A percentile compares a stretch with the other conserved stretches of the same genome.
Conservation (phyloP, 1,140 invertebrate species). For the Sarcophaga bullata region DNA sequence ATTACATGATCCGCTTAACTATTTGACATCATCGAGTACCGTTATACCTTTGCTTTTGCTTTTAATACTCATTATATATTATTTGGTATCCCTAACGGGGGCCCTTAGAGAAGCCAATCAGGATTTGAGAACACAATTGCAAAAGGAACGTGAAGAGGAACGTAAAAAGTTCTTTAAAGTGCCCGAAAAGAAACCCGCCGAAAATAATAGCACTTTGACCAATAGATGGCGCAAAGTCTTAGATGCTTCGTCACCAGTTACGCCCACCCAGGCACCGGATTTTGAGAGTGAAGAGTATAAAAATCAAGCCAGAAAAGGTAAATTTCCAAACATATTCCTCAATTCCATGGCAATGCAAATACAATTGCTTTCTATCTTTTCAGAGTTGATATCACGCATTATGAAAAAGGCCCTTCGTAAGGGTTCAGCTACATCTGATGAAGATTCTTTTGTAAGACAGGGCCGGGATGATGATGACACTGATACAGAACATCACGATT, state of each 20-base stretch:
- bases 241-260: slow-evolving; percentile 62
- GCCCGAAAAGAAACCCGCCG: slow-evolving; percentile 70
- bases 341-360: too few species aligned
- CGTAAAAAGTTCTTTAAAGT: slow-evolving; percentile 92
- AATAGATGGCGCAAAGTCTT: slow-evolving; percentile 65
- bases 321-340: neutral
- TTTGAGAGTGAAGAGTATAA: slow-evolving; percentile 64
- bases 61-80: slow-evolving; percentile 93
- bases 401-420: slow-evolving; percentile 72
- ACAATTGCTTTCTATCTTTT: neutral
- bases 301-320: slow-evolving; percentile 63
- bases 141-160: slow-evolving; percentile 91
- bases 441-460: slow-evolving; percentile 64
- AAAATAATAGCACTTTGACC: slow-evolving; percentile 64
- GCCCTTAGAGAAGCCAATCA: slow-evolving; percentile 93
- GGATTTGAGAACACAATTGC: slow-evolving; percentile 86
- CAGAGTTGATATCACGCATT: slow-evolving; percentile 72
- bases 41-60: slow-evolving; percentile 94
- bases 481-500: slow-evolving; percentile 75
- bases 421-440: slow-evolving; percentile 68
- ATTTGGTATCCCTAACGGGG: slow-evolving; percentile 88
- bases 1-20: slow-evolving; percentile 78
- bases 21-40: slow-evolving; percentile 92
- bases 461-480: slow-evolving; percentile 69
- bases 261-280: slow-evolving; percentile 60